Evolutionary conservation across 2,888 invertebrate species (phyloP).

Genomic region (Steinernema scapterisci): DNA sequence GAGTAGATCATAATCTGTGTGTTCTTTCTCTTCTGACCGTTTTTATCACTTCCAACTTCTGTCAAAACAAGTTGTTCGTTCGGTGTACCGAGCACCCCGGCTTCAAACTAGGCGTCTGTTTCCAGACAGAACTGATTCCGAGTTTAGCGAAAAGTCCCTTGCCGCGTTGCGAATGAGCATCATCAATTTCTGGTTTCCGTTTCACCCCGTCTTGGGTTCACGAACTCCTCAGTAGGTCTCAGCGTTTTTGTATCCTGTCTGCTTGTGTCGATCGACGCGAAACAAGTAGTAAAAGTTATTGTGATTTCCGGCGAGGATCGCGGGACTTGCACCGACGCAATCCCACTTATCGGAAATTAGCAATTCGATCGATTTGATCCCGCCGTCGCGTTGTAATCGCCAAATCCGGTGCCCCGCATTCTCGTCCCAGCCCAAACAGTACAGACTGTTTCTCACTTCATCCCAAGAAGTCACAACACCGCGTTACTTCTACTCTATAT

Average conservation of each 20-base stretch:
- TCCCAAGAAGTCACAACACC: background rate
- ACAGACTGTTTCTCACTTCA: background rate
- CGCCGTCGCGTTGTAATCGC: conserved; percentile 12
- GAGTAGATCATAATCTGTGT: background rate
- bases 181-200: background rate
- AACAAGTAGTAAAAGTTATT: conserved; percentile 18
- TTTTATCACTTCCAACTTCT: background rate
- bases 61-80: conserved; percentile 22
- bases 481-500: too few species aligned
- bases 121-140: background rate
- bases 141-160: conserved; percentile 23
- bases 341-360: conserved; percentile 21
- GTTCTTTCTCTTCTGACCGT: background rate
- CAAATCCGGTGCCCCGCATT: background rate
- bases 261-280: background rate
- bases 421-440: background rate
- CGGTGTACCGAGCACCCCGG: background rate
- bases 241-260: background rate
- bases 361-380: conserved; percentile 27
- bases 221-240: background rate
- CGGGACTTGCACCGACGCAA: conserved; percentile 29
- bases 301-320: conserved; percentile 7
- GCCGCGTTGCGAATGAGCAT: background rate
- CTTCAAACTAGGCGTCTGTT: background rate
- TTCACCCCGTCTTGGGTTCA: background rate